Conservation (phyloP, 2,113 vertebrate genomes). For the Suncus etruscus region DNA sequence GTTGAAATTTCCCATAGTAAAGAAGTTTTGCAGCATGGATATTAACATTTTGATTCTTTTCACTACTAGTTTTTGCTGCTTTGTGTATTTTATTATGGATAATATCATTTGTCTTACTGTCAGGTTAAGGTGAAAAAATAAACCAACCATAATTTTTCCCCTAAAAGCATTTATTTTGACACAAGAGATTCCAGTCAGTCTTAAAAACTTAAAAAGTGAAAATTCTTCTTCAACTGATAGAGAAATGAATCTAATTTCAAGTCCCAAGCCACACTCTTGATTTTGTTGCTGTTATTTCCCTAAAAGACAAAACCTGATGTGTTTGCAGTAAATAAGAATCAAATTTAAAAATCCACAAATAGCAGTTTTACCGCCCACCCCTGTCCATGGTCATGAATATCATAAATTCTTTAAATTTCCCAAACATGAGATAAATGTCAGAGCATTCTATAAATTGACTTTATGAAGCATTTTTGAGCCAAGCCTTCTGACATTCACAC, state of each 20-base stretch:
- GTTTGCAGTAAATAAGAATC: constrained; percentile 65
- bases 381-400: constrained; percentile 71
- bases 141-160: constrained; percentile 50
- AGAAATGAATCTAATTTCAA: constrained; percentile 76
- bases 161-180: constrained; percentile 69
- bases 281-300: constrained; percentile 63
- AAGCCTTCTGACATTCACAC: constrained; percentile 70
- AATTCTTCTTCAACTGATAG: constrained; percentile 65
- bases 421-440: constrained; percentile 80
- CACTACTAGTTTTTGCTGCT: constrained; percentile 42
- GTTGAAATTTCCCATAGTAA: constrained; percentile 43
- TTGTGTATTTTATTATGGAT: constrained; percentile 39
- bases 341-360: constrained; percentile 70
- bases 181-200: constrained; percentile 60
- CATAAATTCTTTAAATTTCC: constrained; percentile 80
- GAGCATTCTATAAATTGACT: constrained; percentile 64
- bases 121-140: constrained; percentile 55
- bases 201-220: constrained; percentile 68
- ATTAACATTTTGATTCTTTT: constrained; percentile 54
- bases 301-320: constrained; percentile 62
- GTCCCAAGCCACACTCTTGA: constrained; percentile 60
- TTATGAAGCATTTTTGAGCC: constrained; percentile 47
- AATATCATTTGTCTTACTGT: constrained; percentile 72
- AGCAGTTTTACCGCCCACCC: constrained; percentile 62
- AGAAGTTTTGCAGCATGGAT: constrained; percentile 26